Conservation (phyloP, 2,888 invertebrate species). For the Philaethria dido region DNA sequence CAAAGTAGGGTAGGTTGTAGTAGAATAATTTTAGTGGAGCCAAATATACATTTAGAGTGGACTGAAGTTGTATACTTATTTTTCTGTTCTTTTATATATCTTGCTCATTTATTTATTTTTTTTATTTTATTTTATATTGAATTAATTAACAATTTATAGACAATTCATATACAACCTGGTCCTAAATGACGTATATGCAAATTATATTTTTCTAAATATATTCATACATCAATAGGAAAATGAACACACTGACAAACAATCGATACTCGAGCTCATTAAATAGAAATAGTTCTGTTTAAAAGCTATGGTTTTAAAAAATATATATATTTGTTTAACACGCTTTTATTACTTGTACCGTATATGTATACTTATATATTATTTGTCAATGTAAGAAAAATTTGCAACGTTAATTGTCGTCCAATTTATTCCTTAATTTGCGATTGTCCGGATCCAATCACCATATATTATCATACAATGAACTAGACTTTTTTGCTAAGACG, state of each 20-base stretch:
- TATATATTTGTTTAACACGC: not conserved
- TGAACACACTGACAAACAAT: not conserved
- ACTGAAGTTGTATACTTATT: conserved; percentile 2
- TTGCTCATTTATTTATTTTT: not conserved
- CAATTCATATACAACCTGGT: not conserved
- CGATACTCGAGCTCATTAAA: not conserved
- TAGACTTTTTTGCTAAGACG: no score
- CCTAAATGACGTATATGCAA: not conserved
- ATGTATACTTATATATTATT: no score
- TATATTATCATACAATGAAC: no score
- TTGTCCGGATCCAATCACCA: not conserved
- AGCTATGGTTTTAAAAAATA: not conserved
- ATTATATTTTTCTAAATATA: not conserved
- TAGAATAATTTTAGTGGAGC: conserved; percentile 31
- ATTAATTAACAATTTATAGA: not conserved
- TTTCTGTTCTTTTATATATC: conserved; percentile 9
- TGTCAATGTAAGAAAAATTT: not conserved
- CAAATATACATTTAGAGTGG: conserved; percentile 23
- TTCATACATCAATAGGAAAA: not conserved
- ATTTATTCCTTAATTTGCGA: not conserved
- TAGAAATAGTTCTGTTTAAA: not conserved
- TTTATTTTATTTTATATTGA: not conserved
- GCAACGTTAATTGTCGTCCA: not conserved
- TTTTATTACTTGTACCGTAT: no score
- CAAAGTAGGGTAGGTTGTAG: conserved; percentile 32